Evolutionary conservation across 2,113 vertebrate genomes (phyloP), one percentile per base, ranked within the genome.

Genomic region (Varanus salvator): DNA sequence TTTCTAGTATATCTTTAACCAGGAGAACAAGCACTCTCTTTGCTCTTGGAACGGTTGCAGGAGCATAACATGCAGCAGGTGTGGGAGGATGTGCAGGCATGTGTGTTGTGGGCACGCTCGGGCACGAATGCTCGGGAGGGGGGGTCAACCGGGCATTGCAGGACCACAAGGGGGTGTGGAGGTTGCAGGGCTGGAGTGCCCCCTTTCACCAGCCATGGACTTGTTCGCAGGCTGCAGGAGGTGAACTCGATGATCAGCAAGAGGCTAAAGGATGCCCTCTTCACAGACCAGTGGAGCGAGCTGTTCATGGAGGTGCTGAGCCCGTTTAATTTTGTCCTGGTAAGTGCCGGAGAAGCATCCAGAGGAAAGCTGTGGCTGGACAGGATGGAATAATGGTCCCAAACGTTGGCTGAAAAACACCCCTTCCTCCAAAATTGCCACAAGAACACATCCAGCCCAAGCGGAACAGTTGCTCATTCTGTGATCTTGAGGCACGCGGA

Each of bases 211-310:
- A 27, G 29, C 80, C 75, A 34, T 75, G 60, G 83, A 44, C 31
- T 87, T 81, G 80, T 88, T 90, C 86, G 69, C 95, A 99, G 99
- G 93, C 96, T 99, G 90, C 99, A 99, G 94, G 99, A 99, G 95
- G 98, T 99, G 89, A 99, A 99, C 93, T 99, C 98, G 84, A 99
- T 98, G 98, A 98, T 99, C 94, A 99, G 98, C 96, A 98, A 99
- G 94, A 96, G 99, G 52, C 97, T 99, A 93, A 99, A 99, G 95
- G 99, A 99, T 57, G 99, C 96, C 48, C 98, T 99, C n/a, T 99
- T 99, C 93, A 98, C 98, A 0, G 99, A 99, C 95, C 98, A 99
- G 95, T 99, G 99, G 99, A 99, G 98, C 0, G 98, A 99, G 91
- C 98, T 98, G 50, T 99, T 98, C 95, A 99, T 99, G 99, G 99